Percentiles rank a stretch among this genome's conserved stretches.
phyloP scores from a whole-genome alignment of 2,113 vertebrate species.

The Dinomys branickii region DNA sequence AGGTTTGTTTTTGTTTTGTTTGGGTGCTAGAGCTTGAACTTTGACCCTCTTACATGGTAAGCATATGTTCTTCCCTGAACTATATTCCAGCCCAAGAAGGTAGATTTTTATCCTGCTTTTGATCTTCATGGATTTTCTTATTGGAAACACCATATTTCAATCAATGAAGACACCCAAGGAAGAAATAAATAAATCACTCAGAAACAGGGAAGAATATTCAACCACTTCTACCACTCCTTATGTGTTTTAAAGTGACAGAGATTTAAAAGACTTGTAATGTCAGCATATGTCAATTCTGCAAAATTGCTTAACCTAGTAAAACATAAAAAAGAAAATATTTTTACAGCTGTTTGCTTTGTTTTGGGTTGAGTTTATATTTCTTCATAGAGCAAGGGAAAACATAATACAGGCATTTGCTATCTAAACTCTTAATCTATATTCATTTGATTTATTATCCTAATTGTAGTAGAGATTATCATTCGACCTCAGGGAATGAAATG shows the following conservation, averaged over 20 bases:
- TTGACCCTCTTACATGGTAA: neutral
- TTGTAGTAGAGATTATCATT: neutral
- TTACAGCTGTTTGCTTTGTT: neutral
- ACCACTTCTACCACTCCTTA: fast-evolving
- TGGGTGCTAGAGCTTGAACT: neutral
- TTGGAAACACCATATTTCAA: neutral
- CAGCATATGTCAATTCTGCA: neutral
- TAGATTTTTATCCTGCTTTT: neutral
- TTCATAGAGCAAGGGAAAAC: neutral
- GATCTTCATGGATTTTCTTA: neutral
- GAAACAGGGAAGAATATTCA: neutral
- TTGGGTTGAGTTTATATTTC: neutral
- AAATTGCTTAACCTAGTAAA: neutral
- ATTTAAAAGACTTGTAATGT: neutral
- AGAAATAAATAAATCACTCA: neutral
- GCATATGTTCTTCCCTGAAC: too few relatives aligned
- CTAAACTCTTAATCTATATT: neutral
- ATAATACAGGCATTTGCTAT: neutral
- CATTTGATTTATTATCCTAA: neutral
- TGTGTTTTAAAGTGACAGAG: neutral
- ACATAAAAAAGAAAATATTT: neutral
- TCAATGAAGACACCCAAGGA: neutral
- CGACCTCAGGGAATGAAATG: neutral
- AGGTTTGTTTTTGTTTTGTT: neutral
- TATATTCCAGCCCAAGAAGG: neutral